Percentiles rank a stretch among this genome's conserved stretches.
Conservation (phyloP, 2,797 vertebrate genomes). For the Masticophis lateralis region DNA sequence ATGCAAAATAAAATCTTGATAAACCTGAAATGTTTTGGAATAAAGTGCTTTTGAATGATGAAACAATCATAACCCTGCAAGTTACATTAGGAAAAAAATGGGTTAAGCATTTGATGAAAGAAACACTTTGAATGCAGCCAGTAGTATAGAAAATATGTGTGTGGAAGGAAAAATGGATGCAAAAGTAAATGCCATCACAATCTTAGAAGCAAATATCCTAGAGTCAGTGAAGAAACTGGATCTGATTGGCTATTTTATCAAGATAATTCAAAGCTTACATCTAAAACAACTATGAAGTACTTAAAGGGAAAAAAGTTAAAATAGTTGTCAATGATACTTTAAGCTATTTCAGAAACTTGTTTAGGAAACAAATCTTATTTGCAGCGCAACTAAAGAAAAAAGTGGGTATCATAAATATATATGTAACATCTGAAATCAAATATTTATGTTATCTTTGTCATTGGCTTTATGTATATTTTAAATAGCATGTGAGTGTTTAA, state of each 20-base stretch:
- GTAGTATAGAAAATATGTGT: background rate
- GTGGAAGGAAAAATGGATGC: background rate
- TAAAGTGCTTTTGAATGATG: background rate
- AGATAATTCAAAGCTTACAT: background rate
- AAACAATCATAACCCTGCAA: background rate
- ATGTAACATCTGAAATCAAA: background rate
- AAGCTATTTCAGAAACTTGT: background rate
- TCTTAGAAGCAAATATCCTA: background rate
- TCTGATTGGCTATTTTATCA: background rate
- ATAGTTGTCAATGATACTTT: background rate
- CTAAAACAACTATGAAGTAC: background rate
- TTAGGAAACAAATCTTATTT: background rate
- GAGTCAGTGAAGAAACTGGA: background rate
- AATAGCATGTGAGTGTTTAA: background rate
- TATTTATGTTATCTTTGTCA: background rate
- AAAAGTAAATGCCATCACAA: background rate
- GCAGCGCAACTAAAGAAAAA: background rate
- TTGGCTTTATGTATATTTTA: background rate
- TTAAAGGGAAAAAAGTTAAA: background rate
- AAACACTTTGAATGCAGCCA: background rate
- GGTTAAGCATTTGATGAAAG: background rate
- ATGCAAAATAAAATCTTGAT: background rate
- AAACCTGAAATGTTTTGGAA: background rate
- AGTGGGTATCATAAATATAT: background rate
- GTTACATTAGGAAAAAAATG: background rate